Conservation (phyloP, 2,113 vertebrate species). For the Camelus bactrianus region DNA sequence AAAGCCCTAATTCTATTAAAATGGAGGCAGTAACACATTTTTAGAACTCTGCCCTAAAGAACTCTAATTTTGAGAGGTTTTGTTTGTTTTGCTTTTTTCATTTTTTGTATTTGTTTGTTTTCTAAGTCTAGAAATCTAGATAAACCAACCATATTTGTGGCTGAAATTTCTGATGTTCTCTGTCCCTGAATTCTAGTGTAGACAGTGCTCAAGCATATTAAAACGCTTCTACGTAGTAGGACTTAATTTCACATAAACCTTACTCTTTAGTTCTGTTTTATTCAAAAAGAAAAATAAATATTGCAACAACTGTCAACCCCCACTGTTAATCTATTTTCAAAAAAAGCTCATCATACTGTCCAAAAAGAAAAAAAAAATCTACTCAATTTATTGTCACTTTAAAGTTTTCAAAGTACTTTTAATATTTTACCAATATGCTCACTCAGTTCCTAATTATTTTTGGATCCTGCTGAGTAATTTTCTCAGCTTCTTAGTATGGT, state of each 20-base stretch:
- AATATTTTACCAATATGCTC: slow-evolving; percentile 77
- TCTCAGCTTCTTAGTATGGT: slow-evolving; percentile 66
- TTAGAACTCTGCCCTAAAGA: not conserved
- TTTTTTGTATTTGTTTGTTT: not conserved
- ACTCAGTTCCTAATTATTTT: slow-evolving; percentile 83
- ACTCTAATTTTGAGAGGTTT: not conserved
- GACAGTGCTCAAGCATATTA: not conserved
- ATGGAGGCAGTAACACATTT: not conserved
- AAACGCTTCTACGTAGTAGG: not conserved
- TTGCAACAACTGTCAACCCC: slow-evolving; percentile 37
- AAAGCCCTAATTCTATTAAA: not conserved
- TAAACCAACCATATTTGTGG: not conserved
- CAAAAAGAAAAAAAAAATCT: slow-evolving; percentile 77
- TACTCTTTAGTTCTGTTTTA: slow-evolving; percentile 7
- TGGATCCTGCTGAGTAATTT: slow-evolving; percentile 76
- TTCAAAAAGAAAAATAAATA: slow-evolving; percentile 54
- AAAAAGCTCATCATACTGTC: slow-evolving; percentile 46
- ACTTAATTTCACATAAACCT: not conserved
- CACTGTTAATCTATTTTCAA: slow-evolving; percentile 58
- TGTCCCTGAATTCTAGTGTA: not conserved
- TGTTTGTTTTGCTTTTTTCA: not conserved
- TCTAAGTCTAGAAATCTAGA: not conserved
- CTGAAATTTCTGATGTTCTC: not conserved
- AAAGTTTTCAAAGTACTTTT: slow-evolving; percentile 83
- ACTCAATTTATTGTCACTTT: slow-evolving; percentile 71